Percentiles rank a stretch among this genome's conserved stretches.
Evolutionary conservation across 2,113 vertebrate species (phyloP).

Genomic region (Hippocampus barbouri): DNA sequence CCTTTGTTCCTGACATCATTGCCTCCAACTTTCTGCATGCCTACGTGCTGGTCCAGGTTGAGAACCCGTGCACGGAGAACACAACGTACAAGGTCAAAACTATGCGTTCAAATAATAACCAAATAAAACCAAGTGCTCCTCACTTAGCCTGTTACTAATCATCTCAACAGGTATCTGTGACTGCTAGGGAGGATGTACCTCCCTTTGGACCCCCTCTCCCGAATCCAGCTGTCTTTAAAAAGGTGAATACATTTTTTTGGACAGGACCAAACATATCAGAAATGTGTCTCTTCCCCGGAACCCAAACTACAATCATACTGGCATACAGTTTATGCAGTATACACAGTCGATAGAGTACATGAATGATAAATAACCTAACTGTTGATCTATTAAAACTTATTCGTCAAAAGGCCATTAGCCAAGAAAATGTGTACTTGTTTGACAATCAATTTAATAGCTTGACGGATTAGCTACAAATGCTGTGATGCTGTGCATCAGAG

Average conservation of each 20-base stretch:
- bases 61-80: slow-evolving; percentile 74
- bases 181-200: slow-evolving; percentile 86
- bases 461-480: too few species aligned
- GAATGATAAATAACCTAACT: too few species aligned
- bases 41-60: slow-evolving; percentile 88
- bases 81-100: slow-evolving; percentile 85
- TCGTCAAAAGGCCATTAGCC: background rate
- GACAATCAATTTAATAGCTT: background rate
- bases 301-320: too few species aligned
- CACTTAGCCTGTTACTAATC: background rate
- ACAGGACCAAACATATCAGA: too few species aligned
- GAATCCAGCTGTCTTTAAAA: slow-evolving; percentile 85
- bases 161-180: slow-evolving; percentile 83
- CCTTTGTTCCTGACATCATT: slow-evolving; percentile 96
- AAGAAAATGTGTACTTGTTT: background rate
- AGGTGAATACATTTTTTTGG: slow-evolving; percentile 64
- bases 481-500: too few species aligned
- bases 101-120: background rate
- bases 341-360: too few species aligned
- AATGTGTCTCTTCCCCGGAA: background rate
- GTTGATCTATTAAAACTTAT: background rate
- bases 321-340: too few species aligned
- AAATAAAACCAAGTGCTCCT: too few species aligned
- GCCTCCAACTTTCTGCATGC: slow-evolving; percentile 96
- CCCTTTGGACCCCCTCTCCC: slow-evolving; percentile 85